Percentiles rank a stretch among this genome's conserved stretches.
phyloP scores from a whole-genome alignment of 2,888 invertebrate species.

The Leptinotarsa rubiginosa region DNA sequence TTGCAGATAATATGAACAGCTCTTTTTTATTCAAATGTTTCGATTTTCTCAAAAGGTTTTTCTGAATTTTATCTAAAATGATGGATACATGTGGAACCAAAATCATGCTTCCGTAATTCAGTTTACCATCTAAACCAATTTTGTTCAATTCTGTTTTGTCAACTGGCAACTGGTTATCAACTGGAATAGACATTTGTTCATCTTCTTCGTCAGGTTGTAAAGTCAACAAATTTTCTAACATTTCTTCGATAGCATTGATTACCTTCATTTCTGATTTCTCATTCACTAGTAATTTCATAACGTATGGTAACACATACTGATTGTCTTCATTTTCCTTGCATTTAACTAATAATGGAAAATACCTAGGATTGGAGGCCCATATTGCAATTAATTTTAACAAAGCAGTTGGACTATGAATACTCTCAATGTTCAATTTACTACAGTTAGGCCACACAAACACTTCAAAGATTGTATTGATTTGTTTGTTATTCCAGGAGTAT shows the following conservation, averaged over 20 bases:
- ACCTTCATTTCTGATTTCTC: slow-evolving; percentile 77
- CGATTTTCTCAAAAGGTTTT: slow-evolving; percentile 72
- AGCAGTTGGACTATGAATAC: slow-evolving; percentile 85
- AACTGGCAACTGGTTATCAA: slow-evolving; percentile 65
- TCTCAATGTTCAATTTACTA: slow-evolving; percentile 80
- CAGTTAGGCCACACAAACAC: slow-evolving; percentile 86
- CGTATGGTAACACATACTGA: slow-evolving; percentile 73
- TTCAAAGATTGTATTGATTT: slow-evolving; percentile 81
- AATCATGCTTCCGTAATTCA: slow-evolving; percentile 80
- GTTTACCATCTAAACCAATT: slow-evolving; percentile 63
- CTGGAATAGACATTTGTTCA: slow-evolving; percentile 61
- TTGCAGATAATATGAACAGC: slow-evolving; percentile 78
- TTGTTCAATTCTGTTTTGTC: slow-evolving; percentile 56
- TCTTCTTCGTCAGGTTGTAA: slow-evolving; percentile 73
- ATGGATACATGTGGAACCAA: slow-evolving; percentile 79
- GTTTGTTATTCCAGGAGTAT: slow-evolving; percentile 77
- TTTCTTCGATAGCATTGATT: slow-evolving; percentile 76
- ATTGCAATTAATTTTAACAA: slow-evolving; percentile 81
- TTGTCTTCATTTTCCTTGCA: slow-evolving; percentile 66
- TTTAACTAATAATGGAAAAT: slow-evolving; percentile 78
- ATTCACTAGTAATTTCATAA: slow-evolving; percentile 79
- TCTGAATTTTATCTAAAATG: slow-evolving; percentile 78
- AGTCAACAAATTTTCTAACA: slow-evolving; percentile 80
- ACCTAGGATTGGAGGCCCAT: slow-evolving; percentile 86
- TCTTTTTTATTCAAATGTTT: slow-evolving; percentile 77